Evolutionary conservation across 1,140 invertebrate genomes (phyloP).

Genomic region (Myzus persicae): DNA sequence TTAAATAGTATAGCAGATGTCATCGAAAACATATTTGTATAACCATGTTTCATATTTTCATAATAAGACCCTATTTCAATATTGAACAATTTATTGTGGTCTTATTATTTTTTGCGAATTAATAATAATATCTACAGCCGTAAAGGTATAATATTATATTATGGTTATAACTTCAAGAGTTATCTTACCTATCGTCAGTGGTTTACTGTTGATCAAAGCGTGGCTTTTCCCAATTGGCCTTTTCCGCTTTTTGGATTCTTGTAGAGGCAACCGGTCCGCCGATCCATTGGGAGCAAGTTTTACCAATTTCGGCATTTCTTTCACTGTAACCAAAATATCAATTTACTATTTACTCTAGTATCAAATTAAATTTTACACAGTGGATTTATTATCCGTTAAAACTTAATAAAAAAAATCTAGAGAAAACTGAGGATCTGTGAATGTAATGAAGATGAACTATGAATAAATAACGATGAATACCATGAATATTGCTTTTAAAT

Average conservation of each 20-base stretch:
- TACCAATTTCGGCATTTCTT: slow-evolving; percentile 55
- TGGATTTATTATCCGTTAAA: background rate
- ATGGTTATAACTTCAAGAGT: background rate
- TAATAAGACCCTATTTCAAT: background rate
- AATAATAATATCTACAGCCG: background rate
- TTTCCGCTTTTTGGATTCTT: slow-evolving; percentile 46
- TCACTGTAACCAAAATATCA: background rate
- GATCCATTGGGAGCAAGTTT: slow-evolving; percentile 44
- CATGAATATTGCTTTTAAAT: background rate
- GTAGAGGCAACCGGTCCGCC: background rate
- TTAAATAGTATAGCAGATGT: slow-evolving; percentile 1
- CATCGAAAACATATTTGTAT: background rate
- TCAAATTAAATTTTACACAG: background rate
- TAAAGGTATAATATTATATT: background rate
- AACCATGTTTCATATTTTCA: background rate
- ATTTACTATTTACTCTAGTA: background rate
- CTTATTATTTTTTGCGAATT: background rate
- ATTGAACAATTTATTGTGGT: background rate
- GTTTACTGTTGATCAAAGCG: slow-evolving; percentile 27
- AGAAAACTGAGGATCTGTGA: background rate
- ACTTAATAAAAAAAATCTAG: background rate
- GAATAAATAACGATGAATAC: background rate
- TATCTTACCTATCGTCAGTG: slow-evolving; percentile 36
- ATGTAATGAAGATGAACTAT: background rate
- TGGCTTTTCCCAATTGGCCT: slow-evolving; percentile 42